These are phyloP conservation scores for Seladonia tumulorum DNA, from an alignment of 2,888 invertebrate genomes.

Conservation along the genomic window DNA sequence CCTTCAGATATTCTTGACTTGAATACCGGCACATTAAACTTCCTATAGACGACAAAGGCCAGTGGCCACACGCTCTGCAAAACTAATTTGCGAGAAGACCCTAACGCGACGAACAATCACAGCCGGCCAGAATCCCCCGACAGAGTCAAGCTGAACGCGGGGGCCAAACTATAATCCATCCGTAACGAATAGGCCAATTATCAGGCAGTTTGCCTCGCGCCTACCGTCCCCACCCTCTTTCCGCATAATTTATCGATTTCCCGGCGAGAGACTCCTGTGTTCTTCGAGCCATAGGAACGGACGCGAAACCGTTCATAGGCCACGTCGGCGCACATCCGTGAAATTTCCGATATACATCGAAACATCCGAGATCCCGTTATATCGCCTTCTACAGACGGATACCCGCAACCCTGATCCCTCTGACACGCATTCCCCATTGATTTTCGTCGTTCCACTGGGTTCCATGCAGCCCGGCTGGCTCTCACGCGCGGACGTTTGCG, in stretches of 20 bases:
- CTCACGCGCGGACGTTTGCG: not conserved
- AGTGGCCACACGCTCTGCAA: not conserved
- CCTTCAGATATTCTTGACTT: too few relatives aligned
- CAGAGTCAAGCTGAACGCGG: slow-evolving; percentile 16
- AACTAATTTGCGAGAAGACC: not conserved
- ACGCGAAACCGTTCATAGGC: slow-evolving; percentile 3
- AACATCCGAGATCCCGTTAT: slow-evolving; percentile 35
- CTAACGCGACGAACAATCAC: not conserved
- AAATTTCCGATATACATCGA: slow-evolving; percentile 48
- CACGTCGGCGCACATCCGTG: slow-evolving; percentile 28
- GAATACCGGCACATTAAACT: not conserved
- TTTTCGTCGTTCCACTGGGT: slow-evolving; percentile 39
- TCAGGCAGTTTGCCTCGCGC: slow-evolving; percentile 41
- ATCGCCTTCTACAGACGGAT: slow-evolving; percentile 17
- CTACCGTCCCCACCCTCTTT: slow-evolving; percentile 38
- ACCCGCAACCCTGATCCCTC: slow-evolving; percentile 27
- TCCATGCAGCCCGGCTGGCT: slow-evolving; percentile 2
- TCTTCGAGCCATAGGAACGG: slow-evolving; percentile 16
- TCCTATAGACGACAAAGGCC: not conserved
- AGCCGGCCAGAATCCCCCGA: slow-evolving; percentile 6
- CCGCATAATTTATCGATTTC: slow-evolving; percentile 50
- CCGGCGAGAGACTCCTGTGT: not conserved
- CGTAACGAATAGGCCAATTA: slow-evolving; percentile 55
- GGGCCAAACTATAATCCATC: slow-evolving; percentile 39
- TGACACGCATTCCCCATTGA: slow-evolving; percentile 57